A percentile compares a stretch with the other conserved stretches of the same genome.
Evolutionary conservation across 2,113 vertebrate genomes (phyloP).

Genomic region (Stigmatopora nigra): DNA sequence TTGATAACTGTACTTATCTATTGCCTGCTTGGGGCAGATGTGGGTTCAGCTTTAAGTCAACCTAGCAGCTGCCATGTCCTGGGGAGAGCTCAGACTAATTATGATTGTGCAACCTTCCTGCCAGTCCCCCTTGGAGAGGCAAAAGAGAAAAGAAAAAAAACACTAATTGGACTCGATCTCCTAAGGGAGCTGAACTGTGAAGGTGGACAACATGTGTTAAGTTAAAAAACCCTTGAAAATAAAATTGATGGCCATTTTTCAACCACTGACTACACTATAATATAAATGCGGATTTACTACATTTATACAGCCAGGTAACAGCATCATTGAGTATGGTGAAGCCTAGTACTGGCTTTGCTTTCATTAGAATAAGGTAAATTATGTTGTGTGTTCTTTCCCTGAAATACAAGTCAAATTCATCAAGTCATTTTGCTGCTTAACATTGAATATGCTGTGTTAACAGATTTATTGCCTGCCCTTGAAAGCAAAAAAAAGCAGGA

Average conservation of each 20-base stretch:
- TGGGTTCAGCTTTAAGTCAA: slow-evolving; percentile 46
- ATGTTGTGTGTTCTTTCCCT: too few relatives aligned
- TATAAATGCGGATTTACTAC: too few relatives aligned
- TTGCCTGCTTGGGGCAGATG: slow-evolving; percentile 45
- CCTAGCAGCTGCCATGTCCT: slow-evolving; percentile 55
- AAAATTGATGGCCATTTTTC: not conserved
- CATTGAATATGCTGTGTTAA: too few relatives aligned
- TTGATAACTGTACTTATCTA: slow-evolving; percentile 33
- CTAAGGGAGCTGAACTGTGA: slow-evolving; percentile 48
- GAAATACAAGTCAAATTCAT: too few relatives aligned
- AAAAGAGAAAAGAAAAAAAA: slow-evolving; percentile 10
- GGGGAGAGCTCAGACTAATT: slow-evolving; percentile 62
- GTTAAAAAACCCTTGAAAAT: slow-evolving; percentile 40
- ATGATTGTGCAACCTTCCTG: slow-evolving; percentile 55
- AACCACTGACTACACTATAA: not conserved
- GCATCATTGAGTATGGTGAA: not conserved
- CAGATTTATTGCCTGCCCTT: slow-evolving; percentile 7
- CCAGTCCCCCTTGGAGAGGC: slow-evolving; percentile 49
- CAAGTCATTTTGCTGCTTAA: too few relatives aligned
- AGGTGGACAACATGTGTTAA: slow-evolving; percentile 33
- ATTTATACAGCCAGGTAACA: not conserved
- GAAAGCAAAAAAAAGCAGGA: slow-evolving; percentile 5
- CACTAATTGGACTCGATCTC: slow-evolving; percentile 57
- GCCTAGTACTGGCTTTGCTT: not conserved
- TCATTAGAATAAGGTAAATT: too few relatives aligned